Base-by-base conservation (phyloP, 2,113 vertebrate genomes). In the Neoarius graeffei region DNA sequence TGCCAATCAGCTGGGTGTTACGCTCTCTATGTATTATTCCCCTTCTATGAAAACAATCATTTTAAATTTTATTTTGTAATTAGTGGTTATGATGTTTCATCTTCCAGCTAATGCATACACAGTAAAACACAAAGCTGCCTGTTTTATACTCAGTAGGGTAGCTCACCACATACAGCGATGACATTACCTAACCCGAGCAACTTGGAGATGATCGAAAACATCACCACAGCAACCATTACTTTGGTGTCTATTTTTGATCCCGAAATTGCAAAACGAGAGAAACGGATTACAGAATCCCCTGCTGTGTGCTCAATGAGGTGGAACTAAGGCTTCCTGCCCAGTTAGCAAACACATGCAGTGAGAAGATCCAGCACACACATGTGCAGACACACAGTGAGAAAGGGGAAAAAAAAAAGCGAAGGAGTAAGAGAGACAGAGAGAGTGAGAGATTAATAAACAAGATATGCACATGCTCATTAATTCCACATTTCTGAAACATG, bases 271-370 rank as follows among this genome's bases (percentile, higher is more conserved):
- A 90, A 90, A 79, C 73, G 54, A 90, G 86, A 91, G 76, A 85
- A 90, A 85, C 48, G 66, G 89, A 91, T 91, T 90, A 91, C 88
- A 83, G 69, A 90, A 90, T 59, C 87, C 48, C 90, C 86, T 42
- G 87, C 82, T 90, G 48, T 77, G 69, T 80, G 64, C 64, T 90
- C 88, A 88, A 74, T 89, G 89, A 91, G 89, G 80, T 86, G 66
- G 86, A 90, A 90, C 89, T 84, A 89, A 89, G 86, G 87, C 82
- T 89, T 92, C 89, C 91, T 80, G 83, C 69, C 86, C 86, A 87
- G 77, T 86, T 86, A 54, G 81, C 86, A 89, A 88, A 86, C 80
- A 83, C 79, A 91, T 74, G 85, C 62, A 82, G 86, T 81, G 84
- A 66, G 84, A 88, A 83, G 85, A 90, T 87, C 86, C 90, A 86